Evolutionary conservation across 1,140 invertebrate species (phyloP), one percentile per base, ranked within the genome.

Genomic region (Scaptodrosophila lebanonensis): DNA sequence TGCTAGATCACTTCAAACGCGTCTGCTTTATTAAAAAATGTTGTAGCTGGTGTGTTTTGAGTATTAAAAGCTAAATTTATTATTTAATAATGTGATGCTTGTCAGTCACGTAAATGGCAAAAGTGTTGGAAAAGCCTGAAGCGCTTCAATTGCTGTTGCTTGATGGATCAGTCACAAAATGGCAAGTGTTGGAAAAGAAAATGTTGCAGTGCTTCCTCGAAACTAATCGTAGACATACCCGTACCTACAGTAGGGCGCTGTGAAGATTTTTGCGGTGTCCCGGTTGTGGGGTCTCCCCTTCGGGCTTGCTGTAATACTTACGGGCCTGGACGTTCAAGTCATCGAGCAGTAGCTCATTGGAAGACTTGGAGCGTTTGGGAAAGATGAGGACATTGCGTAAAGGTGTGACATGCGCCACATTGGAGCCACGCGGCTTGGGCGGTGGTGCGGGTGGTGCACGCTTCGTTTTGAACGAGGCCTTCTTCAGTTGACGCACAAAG

Each of bases 311-410:
- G 32, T 72, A 75, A 77, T 83, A 83, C 77, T 83, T 83, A 66
- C 83, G 82, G 25, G 76, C 62, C 58, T 84, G 71, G 29, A 83
- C 58, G 36, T 62, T 59, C 36, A 84, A 60, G 38, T 84, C 83
- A 35, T 84, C 83, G 29, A 84, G 65, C 8, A 85, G 66, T 22
- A 84, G 60, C 43, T 84, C 83, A 33, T 76, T 84, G 42, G 83
- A 70, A 2, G 83, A 84, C 20, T 82, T 73, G 11, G 83, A 83
- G 8, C 83, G 83, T 13, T 83, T 83, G 27, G 83, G 67, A 27
- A 83, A 77, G 48, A 84, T 75, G 4, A 68, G 50, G n/a, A 70
- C 72, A 44, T 79, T 69, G 27, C 79, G 79, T 27, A 77, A 51
- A 20, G 79, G 77, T 1, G 65, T 84, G 4, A 77, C 71, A 16